Base-by-base conservation (phyloP, 2,888 invertebrate species). In the Drosophila anomalata region DNA sequence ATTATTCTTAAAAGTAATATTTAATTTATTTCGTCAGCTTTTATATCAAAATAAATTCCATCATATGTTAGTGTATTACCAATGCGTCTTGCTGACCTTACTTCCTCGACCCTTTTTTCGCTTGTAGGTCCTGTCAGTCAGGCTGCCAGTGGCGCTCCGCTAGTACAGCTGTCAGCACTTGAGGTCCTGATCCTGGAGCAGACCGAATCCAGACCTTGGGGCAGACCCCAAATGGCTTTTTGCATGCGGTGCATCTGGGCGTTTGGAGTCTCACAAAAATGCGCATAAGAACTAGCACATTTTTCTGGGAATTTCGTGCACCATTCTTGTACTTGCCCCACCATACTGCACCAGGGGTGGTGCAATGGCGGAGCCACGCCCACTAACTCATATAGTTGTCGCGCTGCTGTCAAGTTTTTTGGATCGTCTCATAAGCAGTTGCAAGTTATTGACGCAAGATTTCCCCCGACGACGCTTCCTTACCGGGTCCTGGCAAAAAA, bases 371-470 rank as follows among this genome's bases (percentile, higher is more conserved):
- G 31, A 9, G n/a, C 29, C 26, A 24, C 42, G 22, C 47, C 42
- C 48, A 22, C 58, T 72, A 74, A 53, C 46, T 57, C 70, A 56
- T 50, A 57, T 55, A 42, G 68, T 57, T 80, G 77, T 84, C 85
- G 75, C 82, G 57, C 44, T 52, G 58, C 55, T 69, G 77, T 76
- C 59, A 47, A 51, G 51, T 65, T 65, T 46, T 48, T 31, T 48
- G 46, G 46, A 66, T 79, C 69, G 70, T 61, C 79, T 87, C 87
- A 84, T 82, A 84, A 84, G 87, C 82, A 87, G 78, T 84, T 77
- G 82, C 85, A 84, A 87, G 79, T 84, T 84, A 84, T 87, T 87
- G 84, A 73, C 79, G 56, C 73, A 74, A 84, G 87, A 84, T 84
- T 84, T 84, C 87, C 84, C 84, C 69, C 72, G 55, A 68, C 68